Evolutionary conservation across 2,797 vertebrate species (phyloP).

Genomic region (Rhabdomys pumilio): DNA sequence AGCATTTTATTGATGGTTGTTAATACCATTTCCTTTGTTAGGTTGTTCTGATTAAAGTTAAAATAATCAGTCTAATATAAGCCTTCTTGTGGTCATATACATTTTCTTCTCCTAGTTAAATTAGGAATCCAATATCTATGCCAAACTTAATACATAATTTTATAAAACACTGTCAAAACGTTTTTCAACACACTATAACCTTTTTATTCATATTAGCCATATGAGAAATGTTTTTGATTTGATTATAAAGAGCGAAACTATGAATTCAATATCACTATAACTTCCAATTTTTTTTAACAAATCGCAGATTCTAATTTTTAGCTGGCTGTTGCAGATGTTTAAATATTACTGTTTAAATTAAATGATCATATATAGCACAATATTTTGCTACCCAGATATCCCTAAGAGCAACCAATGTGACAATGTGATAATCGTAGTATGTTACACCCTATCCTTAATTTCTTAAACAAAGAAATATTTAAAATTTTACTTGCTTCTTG

Average conservation of each 20-base stretch:
- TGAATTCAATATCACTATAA: not conserved
- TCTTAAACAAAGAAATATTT: conserved; percentile 17
- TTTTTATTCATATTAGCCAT: not conserved
- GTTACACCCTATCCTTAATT: not conserved
- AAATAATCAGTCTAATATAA: not conserved
- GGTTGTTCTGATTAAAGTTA: not conserved
- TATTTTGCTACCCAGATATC: not conserved
- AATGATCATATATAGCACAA: not conserved
- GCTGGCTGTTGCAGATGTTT: not conserved
- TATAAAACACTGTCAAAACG: not conserved
- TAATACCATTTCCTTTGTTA: not conserved
- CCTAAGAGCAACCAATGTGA: not conserved
- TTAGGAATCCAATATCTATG: conserved; percentile 22
- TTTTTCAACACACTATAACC: conserved; percentile 4
- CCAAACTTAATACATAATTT: conserved; percentile 9
- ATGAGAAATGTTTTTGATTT: not conserved
- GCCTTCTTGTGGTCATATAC: not conserved
- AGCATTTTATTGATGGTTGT: not conserved
- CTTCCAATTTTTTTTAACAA: conserved; percentile 20
- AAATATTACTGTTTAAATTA: conserved; percentile 50
- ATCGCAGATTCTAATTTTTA: conserved; percentile 21
- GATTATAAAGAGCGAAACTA: not conserved
- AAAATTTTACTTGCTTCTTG: not conserved
- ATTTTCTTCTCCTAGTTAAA: conserved; percentile 42
- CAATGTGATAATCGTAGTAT: not conserved